phyloP scores from a whole-genome alignment of 2,113 vertebrate species.

The Pipra filicauda region DNA sequence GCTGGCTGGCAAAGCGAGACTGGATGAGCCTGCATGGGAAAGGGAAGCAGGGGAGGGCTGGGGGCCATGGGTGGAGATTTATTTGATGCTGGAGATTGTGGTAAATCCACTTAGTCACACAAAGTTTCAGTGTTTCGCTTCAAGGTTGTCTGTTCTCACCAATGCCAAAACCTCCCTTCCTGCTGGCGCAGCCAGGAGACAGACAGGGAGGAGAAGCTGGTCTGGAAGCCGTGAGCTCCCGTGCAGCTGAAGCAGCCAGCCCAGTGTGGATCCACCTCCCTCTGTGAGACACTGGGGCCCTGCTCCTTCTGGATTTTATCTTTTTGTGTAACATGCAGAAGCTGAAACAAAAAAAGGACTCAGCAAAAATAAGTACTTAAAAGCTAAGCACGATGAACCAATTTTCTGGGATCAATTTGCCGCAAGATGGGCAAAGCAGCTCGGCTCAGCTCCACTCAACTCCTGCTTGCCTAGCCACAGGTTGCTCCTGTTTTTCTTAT shows the following conservation, averaged over 20 bases:
- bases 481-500: neutral
- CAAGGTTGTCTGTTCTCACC: neutral
- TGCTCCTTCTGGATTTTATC: neutral
- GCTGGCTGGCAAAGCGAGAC: rapidly evolving
- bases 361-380: neutral
- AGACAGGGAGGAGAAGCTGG: neutral
- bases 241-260: neutral
- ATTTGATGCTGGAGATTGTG: neutral
- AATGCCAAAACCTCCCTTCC: neutral
- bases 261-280: neutral
- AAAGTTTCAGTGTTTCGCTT: neutral
- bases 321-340: neutral
- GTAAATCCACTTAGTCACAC: constrained; percentile 8
- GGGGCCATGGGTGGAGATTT: neutral
- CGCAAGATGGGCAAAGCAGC: neutral
- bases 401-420: constrained; percentile 1
- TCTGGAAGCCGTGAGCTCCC: neutral
- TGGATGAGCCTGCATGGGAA: constrained; percentile 25
- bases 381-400: neutral
- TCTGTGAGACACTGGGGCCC: neutral
- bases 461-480: neutral
- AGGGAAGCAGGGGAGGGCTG: constrained; percentile 28
- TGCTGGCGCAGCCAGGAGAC: neutral
- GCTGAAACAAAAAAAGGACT: neutral
- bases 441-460: neutral